Conservation (phyloP, 2,797 vertebrate species). For the Peromyscus eremicus region DNA sequence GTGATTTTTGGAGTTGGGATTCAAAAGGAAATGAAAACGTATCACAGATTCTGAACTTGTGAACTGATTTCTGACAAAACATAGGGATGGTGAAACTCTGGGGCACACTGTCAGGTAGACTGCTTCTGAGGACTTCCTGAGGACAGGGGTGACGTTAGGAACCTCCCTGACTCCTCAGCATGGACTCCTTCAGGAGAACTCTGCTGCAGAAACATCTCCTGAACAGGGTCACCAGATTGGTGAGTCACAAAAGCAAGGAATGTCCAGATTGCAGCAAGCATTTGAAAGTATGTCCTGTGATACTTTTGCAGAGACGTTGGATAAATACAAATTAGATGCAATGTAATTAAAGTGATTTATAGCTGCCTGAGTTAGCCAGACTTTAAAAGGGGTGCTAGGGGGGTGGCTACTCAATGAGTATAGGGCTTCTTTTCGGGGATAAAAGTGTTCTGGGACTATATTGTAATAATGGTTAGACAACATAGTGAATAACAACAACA, state of each 20-base stretch:
- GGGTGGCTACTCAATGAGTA: not conserved
- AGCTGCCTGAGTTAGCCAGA: not conserved
- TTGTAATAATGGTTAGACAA: not conserved
- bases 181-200: not conserved
- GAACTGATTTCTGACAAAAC: slow-evolving; percentile 6
- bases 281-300: not conserved
- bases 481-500: not conserved
- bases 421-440: not conserved
- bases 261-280: not conserved
- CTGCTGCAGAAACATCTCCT: not conserved
- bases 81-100: not conserved
- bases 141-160: not conserved
- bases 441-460: not conserved
- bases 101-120: not conserved
- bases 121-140: not conserved
- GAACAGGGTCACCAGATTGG: not conserved
- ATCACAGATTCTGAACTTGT: not conserved
- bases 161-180: not conserved
- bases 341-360: slow-evolving; percentile 28
- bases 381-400: not conserved
- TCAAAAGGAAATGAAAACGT: slow-evolving; percentile 26
- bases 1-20: not conserved
- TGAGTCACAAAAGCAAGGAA: not conserved
- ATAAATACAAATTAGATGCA: not conserved
- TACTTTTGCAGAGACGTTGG: not conserved